Percentiles rank a stretch among this genome's conserved stretches.
phyloP scores from a whole-genome alignment of 92 coral and sea anemone species.

The Epizoanthus illoricatus region DNA sequence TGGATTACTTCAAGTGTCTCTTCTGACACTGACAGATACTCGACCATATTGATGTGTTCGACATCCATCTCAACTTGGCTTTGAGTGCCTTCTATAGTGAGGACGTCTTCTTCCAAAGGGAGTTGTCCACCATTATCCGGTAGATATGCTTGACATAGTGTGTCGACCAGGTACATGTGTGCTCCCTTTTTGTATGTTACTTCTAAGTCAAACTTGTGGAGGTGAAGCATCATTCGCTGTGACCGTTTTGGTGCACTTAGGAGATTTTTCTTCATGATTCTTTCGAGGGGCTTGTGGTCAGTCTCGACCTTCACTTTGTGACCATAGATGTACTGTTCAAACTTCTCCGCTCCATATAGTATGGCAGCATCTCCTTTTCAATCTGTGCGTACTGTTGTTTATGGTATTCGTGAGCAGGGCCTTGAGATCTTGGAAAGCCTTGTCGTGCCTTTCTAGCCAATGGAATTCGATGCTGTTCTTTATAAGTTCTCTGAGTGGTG shows the following conservation, averaged over 20 bases:
- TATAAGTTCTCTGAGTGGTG: no score
- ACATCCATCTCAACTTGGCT: constrained; percentile 37
- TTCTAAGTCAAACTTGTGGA: constrained; percentile 52
- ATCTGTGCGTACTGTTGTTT: constrained; percentile 42
- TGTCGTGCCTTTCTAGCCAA: no score
- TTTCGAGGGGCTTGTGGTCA: constrained; percentile 56
- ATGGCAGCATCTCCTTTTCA: constrained; percentile 44
- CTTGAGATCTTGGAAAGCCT: no score
- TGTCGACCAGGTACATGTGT: constrained; percentile 55
- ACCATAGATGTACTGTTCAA: constrained; percentile 57
- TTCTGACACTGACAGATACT: constrained; percentile 25
- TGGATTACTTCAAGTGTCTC: constrained; percentile 39
- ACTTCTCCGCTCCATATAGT: constrained; percentile 45
- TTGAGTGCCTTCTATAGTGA: constrained; percentile 4
- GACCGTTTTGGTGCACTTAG: constrained; percentile 52
- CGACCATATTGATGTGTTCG: constrained; percentile 35
- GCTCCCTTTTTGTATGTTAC: constrained; percentile 57
- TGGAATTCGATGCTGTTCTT: no score
- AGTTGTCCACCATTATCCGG: constrained; percentile 10
- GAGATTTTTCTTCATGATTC: constrained; percentile 48
- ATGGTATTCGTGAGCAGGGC: no score
- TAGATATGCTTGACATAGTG: constrained; percentile 47
- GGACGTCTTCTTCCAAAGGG: constrained; percentile 30
- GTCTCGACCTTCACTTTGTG: constrained; percentile 54
- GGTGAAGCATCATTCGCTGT: constrained; percentile 52